Base-by-base conservation (phyloP, 1,140 invertebrate genomes). In the Drosophila paulistorum region DNA sequence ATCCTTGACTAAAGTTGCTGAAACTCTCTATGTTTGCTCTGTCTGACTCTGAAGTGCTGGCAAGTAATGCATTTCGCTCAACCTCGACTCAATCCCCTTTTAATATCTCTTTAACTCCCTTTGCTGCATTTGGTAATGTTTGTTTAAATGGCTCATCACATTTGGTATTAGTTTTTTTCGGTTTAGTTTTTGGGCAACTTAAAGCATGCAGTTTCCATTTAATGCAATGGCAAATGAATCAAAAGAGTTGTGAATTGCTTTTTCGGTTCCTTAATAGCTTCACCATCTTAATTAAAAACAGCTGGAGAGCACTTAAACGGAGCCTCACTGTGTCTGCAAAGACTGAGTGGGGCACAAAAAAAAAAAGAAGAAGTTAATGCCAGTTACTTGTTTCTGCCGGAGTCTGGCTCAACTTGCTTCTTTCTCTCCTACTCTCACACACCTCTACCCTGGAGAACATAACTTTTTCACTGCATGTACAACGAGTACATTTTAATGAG, bases 401-500 rank as follows among this genome's bases (percentile, higher is more conserved):
- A 48, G 45, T 48, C 45, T 51, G 45, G 17, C 37, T 42, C 39
- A 39, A 57, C 54, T 45, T 45, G 45, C 67, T 62, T 37, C 35
- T 9, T 7, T 1, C 9, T 37, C 35, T 37, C 35, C 7, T 7
- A 7, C 61, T 20, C 60, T n/a, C 20, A 7, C 57, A 14, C 60
- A n/a, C 20, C 60, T 17, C 30, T 33, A 62, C 37, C 64, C 37
- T 30, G 33, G 51, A 5, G 63, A 58, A 77, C 64, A 87, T 79
- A 81, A 85, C 83, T 86, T 79, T 72, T 78, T 68, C 79, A 68
- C 81, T 77, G 81, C 60, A 67, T 17, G 65, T 33, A 68, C 77
- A 71, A 71, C 74, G 63, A 76, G 75, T 59, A 79, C 72, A 83
- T 87, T 89, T 87, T 87, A 87, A 87, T 87, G 83, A 89, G 83